Evolutionary conservation across 2,113 vertebrate genomes (phyloP).

Genomic region (Hoplias malabaricus): DNA sequence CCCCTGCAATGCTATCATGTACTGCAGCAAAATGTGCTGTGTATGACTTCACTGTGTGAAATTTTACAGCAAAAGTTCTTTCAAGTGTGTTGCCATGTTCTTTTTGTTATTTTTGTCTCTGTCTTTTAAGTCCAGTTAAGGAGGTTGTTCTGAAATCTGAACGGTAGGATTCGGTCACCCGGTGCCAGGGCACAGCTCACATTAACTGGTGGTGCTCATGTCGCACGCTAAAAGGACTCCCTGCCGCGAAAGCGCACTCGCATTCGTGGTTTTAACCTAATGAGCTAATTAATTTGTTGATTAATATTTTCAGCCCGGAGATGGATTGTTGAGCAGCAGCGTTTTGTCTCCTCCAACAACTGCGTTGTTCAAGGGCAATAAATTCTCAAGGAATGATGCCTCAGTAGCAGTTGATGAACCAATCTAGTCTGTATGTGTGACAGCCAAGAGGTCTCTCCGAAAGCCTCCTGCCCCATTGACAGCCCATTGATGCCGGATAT

Average conservation of each 20-base stretch:
- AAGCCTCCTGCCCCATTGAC: conserved; percentile 21
- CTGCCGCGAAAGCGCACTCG: conserved; percentile 30
- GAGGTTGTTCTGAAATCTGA: conserved; percentile 14
- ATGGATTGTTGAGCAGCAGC: conserved; percentile 38
- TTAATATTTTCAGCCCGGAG: conserved; percentile 44
- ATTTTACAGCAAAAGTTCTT: conserved; percentile 2
- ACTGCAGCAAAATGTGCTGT: conserved; percentile 1
- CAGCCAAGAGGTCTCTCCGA: conserved; percentile 27
- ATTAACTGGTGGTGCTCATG: conserved; percentile 19
- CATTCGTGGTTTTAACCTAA: conserved; percentile 46
- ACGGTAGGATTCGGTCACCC: conserved; percentile 25
- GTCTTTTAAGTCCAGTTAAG: not conserved
- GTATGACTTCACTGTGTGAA: conserved; percentile 9
- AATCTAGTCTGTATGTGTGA: conserved; percentile 37
- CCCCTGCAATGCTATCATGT: not conserved
- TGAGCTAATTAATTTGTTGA: conserved; percentile 52
- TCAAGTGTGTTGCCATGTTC: not conserved
- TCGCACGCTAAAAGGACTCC: conserved; percentile 22
- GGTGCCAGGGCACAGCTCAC: conserved; percentile 32
- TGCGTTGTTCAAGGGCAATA: conserved; percentile 42
- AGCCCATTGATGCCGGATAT: conserved; percentile 39
- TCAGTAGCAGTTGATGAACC: conserved; percentile 43
- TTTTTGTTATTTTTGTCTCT: not conserved
- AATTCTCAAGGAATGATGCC: conserved; percentile 27
- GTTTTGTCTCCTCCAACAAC: conserved; percentile 34